Base-by-base conservation (phyloP, 1,140 invertebrate species). In the Radopholus similis region DNA sequence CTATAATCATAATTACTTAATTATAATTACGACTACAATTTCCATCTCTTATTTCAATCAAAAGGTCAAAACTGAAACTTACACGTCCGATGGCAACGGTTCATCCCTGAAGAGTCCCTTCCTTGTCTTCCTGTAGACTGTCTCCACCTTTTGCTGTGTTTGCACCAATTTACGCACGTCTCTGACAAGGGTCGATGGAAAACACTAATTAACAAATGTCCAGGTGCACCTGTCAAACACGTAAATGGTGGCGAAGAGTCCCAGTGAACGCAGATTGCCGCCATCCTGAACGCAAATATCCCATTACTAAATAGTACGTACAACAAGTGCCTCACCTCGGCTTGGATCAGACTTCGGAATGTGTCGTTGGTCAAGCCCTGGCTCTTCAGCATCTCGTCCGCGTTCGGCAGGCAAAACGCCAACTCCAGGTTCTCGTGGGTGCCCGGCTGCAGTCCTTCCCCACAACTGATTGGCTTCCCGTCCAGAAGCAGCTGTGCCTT, bases 211-310 rank as follows among this genome's bases (percentile, higher is more conserved):
- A n/a, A 15, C 5, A 49, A 59, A 23, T 42, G 11, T 59, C 30
- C 21, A 18, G 30, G 30, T 8, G 2, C 34, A 62, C 59, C 40
- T 62, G 49, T 81, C 81, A 56, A 81, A 81, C 15, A 81, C 62
- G 55, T 82, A 81, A 28, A 81, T 69, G 3, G 79, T 81, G 13
- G 79, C 79, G 40, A 81, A 81, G 23, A 81, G 58, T 21, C 80
- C 80, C 67, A 82, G 69, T 0, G 80, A 77, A 15, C 78, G 76
- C 18, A 82, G 66, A 42, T 63, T 56, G 34, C 68, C 55, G 30
- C 75, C 77, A 26, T 81, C 80, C 80, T 81, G 28, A 72, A 44
- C 21, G 5, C 13, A 34, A 13, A 63, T 34, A 73, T 30, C 37
- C 13, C 18, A 63, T 28, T 18, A 53, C 2, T 38, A 0, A 9